phyloP scores from a whole-genome alignment of 37 sponge, comb jelly and placozoan species.

The Eunapius fragilis region DNA sequence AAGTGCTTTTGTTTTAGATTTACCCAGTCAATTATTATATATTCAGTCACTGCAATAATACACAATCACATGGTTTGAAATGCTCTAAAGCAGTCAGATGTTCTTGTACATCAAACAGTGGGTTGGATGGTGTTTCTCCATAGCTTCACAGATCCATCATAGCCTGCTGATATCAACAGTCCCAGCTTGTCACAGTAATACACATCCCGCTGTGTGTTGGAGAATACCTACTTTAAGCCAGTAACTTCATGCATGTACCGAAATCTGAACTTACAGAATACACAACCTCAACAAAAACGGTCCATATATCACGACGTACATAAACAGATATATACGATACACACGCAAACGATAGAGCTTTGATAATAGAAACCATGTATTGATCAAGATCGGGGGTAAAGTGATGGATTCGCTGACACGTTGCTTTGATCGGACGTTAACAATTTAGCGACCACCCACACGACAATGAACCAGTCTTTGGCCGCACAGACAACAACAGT shows the following conservation, averaged over 20 bases:
- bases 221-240: too few species aligned
- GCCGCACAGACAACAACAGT: slow-evolving; percentile 49
- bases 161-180: slow-evolving; percentile 65
- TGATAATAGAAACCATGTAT: too few species aligned
- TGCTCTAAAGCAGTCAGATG: not conserved
- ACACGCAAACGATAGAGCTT: too few species aligned
- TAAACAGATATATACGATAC: too few species aligned
- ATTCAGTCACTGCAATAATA: not conserved
- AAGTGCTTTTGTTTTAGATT: not conserved
- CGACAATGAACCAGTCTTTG: slow-evolving; percentile 35
- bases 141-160: slow-evolving; percentile 67
- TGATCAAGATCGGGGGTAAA: too few species aligned
- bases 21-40: not conserved
- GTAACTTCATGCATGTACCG: too few species aligned
- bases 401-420: too few species aligned
- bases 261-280: too few species aligned
- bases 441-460: not conserved
- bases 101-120: too few species aligned
- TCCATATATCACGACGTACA: too few species aligned
- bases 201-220: slow-evolving; percentile 49
- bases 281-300: too few species aligned
- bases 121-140: slow-evolving; percentile 30
- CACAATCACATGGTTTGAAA: not conserved
- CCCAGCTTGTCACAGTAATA: slow-evolving; percentile 59
- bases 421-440: too few species aligned